These are phyloP conservation scores for Orussus abietinus DNA, from an alignment of 1,140 invertebrate species.

Conservation along the genomic window DNA sequence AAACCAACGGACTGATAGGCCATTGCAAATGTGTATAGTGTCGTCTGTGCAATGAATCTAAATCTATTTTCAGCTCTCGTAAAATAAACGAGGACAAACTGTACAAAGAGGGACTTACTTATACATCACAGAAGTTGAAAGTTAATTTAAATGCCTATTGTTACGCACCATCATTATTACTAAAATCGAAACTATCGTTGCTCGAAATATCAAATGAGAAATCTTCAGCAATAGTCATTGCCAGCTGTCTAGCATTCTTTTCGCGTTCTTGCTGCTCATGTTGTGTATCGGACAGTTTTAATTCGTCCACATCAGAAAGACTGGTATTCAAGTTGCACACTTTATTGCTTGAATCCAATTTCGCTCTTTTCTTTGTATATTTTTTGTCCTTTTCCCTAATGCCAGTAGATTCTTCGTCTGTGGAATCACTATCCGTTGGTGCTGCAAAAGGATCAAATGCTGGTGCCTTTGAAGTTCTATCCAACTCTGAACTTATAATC, in stretches of 20 bases:
- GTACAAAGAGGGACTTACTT: neutral
- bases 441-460: too few species aligned
- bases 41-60: too few species aligned
- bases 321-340: too few species aligned
- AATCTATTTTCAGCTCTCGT: too few species aligned
- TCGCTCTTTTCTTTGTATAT: conserved; percentile 13
- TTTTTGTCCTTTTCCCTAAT: conserved; percentile 7
- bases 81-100: too few species aligned
- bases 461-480: too few species aligned
- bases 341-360: too few species aligned
- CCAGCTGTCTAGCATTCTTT: neutral
- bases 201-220: conserved; percentile 13
- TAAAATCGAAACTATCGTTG: conserved; percentile 5
- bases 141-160: neutral
- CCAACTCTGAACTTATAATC: too few species aligned
- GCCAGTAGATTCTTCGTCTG: conserved; percentile 9
- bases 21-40: too few species aligned
- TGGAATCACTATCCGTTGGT: conserved; percentile 17
- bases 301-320: too few species aligned
- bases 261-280: neutral
- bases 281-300: too few species aligned
- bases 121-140: neutral
- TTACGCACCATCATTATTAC: conserved; percentile 9
- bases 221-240: conserved; percentile 11
- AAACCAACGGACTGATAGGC: too few species aligned